phyloP scores from a whole-genome alignment of 2,797 vertebrate genomes.

The Graptemys geographica region DNA sequence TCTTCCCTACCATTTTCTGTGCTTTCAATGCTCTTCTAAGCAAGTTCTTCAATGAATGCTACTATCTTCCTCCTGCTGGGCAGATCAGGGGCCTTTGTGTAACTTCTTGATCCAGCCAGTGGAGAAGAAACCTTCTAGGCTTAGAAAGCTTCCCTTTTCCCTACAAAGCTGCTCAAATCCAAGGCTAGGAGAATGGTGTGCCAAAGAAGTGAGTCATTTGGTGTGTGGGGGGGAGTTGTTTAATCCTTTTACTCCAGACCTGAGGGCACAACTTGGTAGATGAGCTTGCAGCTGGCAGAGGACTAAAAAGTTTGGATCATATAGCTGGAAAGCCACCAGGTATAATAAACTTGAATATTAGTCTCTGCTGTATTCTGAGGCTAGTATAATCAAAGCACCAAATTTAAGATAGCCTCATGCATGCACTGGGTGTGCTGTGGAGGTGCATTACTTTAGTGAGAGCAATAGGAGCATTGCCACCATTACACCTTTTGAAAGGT shows the following conservation, averaged over 20 bases:
- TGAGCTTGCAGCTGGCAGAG: not conserved
- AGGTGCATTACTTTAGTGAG: not conserved
- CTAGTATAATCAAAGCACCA: not conserved
- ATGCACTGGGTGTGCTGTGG: not conserved
- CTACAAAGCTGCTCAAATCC: not conserved
- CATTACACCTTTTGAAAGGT: not conserved
- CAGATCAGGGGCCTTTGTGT: not conserved
- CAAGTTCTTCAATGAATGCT: not conserved
- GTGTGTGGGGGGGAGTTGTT: not conserved
- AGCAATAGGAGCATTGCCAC: not conserved
- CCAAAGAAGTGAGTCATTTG: not conserved
- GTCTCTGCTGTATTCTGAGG: not conserved
- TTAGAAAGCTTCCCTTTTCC: not conserved
- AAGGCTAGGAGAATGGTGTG: not conserved
- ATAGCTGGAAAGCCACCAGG: not conserved
- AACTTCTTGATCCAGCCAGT: not conserved
- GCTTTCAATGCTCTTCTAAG: not conserved
- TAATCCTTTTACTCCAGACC: not conserved
- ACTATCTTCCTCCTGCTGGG: not conserved
- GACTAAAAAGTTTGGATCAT: not conserved
- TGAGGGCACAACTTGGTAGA: not conserved
- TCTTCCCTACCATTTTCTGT: not conserved
- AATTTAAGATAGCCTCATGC: not conserved
- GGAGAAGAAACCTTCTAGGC: not conserved
- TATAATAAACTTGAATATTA: not conserved